Evolutionary conservation across 1,140 invertebrate genomes (phyloP), one percentile per base, ranked within the genome.

Genomic region (Drosophila teissieri): DNA sequence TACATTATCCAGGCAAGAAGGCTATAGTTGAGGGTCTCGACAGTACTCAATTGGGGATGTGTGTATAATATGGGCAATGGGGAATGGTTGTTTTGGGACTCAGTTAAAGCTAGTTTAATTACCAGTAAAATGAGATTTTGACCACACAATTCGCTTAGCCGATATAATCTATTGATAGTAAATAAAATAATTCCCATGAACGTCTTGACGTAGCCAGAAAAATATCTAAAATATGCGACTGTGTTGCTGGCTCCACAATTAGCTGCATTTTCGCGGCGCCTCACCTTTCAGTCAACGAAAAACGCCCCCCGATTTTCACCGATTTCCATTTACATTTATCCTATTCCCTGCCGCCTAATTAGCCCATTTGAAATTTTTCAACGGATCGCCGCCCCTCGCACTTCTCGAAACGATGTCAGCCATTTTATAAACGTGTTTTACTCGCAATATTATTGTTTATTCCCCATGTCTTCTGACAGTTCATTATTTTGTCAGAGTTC

Each of bases 401-500:
- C 44, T 36, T 14, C 37, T 19, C 11, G 12, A 49, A 27, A 39
- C 24, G 73, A 75, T 75, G 73, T 52, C 73, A 51, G 73, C 53
- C 73, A 75, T 75, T 75, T 75, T 75, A 48, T 64, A 48, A 57
- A 73, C 42, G 54, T 46, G 49, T 49, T 62, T 77, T 69, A 55
- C 57, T 52, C 56, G 64, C 74, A 65, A 72, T 73, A 82, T 76
- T 78, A 73, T 74, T 83, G 85, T 91, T 84, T 89, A 84, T 91
- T 84, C 78, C 53, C 56, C 54, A 80, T 89, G 69, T 90, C 56
- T 78, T 89, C 80, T 80, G 84, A 85, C 80, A 90, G 84, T 80
- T 84, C 81, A 90, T 90, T 90, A 90, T 89, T 90, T 90, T 89
- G 84, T 79, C 84, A 78, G 83, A 82, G 78, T 82, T 78, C 49